Conservation (phyloP, 2,797 vertebrate species). For the Falco biarmicus region DNA sequence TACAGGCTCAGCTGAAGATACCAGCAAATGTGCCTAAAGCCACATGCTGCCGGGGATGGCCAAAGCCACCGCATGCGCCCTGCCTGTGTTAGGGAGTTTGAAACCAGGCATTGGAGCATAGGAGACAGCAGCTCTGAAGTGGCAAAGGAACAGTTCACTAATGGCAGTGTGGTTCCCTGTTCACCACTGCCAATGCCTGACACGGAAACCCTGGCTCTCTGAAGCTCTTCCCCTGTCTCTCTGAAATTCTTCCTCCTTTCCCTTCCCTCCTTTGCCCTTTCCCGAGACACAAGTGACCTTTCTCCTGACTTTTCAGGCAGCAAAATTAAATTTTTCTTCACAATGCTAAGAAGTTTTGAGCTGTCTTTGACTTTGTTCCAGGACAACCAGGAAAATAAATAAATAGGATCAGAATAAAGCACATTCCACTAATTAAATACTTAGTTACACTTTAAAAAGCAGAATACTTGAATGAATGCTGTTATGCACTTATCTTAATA, state of each 20-base stretch:
- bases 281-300: not conserved
- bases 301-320: not conserved
- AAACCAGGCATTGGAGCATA: accelerated
- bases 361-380: not conserved
- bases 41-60: too few relatives aligned
- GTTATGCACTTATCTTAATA: not conserved
- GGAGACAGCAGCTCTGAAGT: not conserved
- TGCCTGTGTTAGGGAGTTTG: not conserved
- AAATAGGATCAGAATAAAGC: not conserved
- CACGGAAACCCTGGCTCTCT: not conserved
- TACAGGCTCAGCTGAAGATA: not conserved
- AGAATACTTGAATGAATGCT: not conserved
- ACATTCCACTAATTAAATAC: not conserved
- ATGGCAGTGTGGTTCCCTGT: too few relatives aligned
- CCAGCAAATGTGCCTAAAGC: too few relatives aligned
- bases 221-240: not conserved
- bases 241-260: not conserved
- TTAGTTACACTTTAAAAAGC: not conserved
- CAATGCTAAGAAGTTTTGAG: not conserved
- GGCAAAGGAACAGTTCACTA: not conserved
- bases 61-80: not conserved
- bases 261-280: not conserved
- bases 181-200: accelerated
- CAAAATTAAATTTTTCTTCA: not conserved
- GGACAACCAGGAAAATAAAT: not conserved